Conservation (phyloP, 2,888 invertebrate genomes). For the Meiosimyza platycephala region DNA sequence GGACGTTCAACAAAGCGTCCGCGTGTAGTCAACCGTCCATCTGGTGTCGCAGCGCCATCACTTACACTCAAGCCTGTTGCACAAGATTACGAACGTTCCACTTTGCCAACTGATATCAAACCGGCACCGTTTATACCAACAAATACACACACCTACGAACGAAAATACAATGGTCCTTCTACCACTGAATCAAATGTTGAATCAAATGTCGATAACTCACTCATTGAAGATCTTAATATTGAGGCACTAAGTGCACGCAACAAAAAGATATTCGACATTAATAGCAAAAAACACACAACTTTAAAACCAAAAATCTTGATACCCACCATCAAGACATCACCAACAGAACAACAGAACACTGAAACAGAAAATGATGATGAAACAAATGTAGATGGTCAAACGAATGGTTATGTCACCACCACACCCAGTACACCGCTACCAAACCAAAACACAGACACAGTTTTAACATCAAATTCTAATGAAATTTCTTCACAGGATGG, state of each 20-base stretch:
- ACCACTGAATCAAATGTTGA: constrained; percentile 56
- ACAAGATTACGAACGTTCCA: constrained; percentile 56
- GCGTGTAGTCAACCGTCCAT: constrained; percentile 60
- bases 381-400: constrained; percentile 33
- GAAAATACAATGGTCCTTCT: constrained; percentile 60
- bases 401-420: constrained; percentile 56
- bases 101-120: constrained; percentile 55
- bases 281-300: constrained; percentile 67
- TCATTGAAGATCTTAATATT: constrained; percentile 67
- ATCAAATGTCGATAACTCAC: constrained; percentile 55
- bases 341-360: constrained; percentile 43
- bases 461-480: constrained; percentile 55
- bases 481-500: constrained; percentile 61
- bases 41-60: constrained; percentile 54
- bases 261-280: constrained; percentile 69
- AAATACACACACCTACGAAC: constrained; percentile 63
- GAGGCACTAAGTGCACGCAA: constrained; percentile 70
- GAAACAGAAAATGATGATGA: constrained; percentile 47
- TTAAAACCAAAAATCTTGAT: constrained; percentile 55
- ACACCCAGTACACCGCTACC: constrained; percentile 54
- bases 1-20: constrained; percentile 52
- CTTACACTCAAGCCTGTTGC: constrained; percentile 62
- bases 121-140: constrained; percentile 62
- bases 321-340: constrained; percentile 34
- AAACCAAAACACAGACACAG: constrained; percentile 49